A percentile compares a stretch with the other conserved stretches of the same genome.
phyloP scores from a whole-genome alignment of 2,888 invertebrate species.

The Rhorus exstirpatorius region DNA sequence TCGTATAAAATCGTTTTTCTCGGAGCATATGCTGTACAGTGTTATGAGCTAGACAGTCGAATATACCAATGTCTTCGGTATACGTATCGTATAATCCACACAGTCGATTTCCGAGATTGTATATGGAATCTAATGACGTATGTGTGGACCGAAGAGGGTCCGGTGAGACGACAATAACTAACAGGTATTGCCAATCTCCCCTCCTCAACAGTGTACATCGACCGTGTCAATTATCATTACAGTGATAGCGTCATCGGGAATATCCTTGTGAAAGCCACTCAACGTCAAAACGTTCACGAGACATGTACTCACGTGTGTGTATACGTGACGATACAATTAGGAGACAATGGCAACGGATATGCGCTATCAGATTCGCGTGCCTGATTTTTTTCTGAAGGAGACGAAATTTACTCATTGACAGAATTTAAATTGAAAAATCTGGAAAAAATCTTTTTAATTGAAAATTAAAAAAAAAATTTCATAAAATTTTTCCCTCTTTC shows the following conservation, averaged over 20 bases:
- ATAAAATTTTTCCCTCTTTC: no score
- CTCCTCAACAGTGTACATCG: slow-evolving; percentile 26
- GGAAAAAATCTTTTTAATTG: no score
- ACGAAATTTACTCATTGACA: no score
- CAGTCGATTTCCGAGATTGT: slow-evolving; percentile 14
- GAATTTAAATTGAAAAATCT: no score
- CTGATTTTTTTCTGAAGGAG: no score
- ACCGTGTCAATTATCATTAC: slow-evolving; percentile 59
- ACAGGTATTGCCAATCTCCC: slow-evolving; percentile 50
- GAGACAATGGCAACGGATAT: no score
- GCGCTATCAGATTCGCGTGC: no score
- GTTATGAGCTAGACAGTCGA: neutral
- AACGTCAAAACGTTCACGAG: slow-evolving; percentile 42
- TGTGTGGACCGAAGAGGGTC: slow-evolving; percentile 4
- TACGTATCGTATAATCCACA: neutral
- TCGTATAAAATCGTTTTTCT: neutral
- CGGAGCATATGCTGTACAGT: neutral
- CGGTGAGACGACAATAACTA: slow-evolving; percentile 39
- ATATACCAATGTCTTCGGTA: neutral
- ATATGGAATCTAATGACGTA: slow-evolving; percentile 10
- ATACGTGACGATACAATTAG: slow-evolving; percentile 16
- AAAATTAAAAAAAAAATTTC: no score
- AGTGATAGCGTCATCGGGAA: slow-evolving; percentile 54
- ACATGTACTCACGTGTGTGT: slow-evolving; percentile 12
- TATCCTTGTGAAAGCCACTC: slow-evolving; percentile 45